phyloP scores from a whole-genome alignment of 2,113 vertebrate genomes.

The Lonchura striata region DNA sequence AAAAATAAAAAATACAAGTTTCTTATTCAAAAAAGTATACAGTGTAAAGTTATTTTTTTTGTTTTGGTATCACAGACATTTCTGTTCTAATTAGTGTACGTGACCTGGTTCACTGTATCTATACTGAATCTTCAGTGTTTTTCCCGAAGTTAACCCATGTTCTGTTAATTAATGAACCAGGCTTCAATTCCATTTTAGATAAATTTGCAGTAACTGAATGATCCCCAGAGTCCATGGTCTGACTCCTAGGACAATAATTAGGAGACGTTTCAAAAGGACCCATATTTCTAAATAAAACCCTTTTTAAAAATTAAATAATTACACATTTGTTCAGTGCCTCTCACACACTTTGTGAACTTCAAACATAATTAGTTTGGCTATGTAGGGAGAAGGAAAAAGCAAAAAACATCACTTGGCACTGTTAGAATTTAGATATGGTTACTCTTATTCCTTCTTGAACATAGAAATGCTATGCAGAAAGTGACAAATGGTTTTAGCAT shows the following conservation, averaged over 20 bases:
- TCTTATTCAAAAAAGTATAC: not conserved
- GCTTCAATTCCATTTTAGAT: not conserved
- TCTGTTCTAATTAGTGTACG: not conserved
- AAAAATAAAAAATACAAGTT: not conserved
- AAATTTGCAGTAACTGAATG: not conserved
- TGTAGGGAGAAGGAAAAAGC: not conserved
- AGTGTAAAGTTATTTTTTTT: not conserved
- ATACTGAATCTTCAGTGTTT: not conserved
- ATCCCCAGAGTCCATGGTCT: not conserved
- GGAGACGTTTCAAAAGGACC: not conserved
- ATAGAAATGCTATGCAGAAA: not conserved
- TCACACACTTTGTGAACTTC: not conserved
- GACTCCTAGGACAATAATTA: not conserved
- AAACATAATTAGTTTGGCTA: not conserved
- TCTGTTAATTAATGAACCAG: not conserved
- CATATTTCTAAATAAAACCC: not conserved
- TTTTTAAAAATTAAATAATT: not conserved
- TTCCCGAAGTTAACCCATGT: not conserved
- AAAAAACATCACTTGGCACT: not conserved
- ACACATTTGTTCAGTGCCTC: not conserved
- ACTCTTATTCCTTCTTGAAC: not conserved
- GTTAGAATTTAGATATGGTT: not conserved
- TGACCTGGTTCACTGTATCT: not conserved
- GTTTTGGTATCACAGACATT: not conserved
- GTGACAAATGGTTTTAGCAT: not conserved